Evolutionary conservation across 1,140 invertebrate genomes (phyloP).

Genomic region (Drosophila fuyamai): DNA sequence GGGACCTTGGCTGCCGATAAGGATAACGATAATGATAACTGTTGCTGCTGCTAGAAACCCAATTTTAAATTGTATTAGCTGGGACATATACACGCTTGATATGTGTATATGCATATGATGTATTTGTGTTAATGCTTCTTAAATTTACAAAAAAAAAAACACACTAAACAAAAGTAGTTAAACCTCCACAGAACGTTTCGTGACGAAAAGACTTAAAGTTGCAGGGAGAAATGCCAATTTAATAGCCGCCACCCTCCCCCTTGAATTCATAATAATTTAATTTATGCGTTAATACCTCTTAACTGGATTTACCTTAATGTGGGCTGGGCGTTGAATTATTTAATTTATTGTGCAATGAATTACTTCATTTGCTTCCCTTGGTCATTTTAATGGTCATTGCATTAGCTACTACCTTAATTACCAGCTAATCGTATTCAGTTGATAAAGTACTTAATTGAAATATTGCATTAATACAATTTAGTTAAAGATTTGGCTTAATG

Average conservation of each 20-base stretch:
- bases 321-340: conserved; percentile 11
- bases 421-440: conserved; percentile 1
- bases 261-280: conserved; percentile 13
- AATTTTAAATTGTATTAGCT: conserved; percentile 59
- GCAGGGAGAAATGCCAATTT: conserved; percentile 19
- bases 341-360: conserved; percentile 12
- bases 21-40: conserved; percentile 15
- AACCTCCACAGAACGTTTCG: conserved; percentile 8
- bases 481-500: neutral
- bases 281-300: conserved; percentile 13
- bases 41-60: conserved; percentile 15
- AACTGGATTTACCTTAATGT: conserved; percentile 15
- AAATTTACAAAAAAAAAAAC: conserved; percentile 31
- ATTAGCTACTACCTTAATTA: conserved; percentile 15
- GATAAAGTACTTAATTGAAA: conserved; percentile 2
- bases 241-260: conserved; percentile 2
- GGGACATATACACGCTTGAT: conserved; percentile 11
- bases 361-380: neutral
- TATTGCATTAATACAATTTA: neutral
- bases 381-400: conserved; percentile 1
- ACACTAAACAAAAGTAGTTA: conserved; percentile 5
- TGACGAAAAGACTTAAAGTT: conserved; percentile 19
- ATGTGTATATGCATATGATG: conserved; percentile 24
- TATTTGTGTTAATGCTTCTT: conserved; percentile 25
- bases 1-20: conserved; percentile 13